Conservation (phyloP, 2,113 vertebrate species). For the Chloropsis hardwickii region DNA sequence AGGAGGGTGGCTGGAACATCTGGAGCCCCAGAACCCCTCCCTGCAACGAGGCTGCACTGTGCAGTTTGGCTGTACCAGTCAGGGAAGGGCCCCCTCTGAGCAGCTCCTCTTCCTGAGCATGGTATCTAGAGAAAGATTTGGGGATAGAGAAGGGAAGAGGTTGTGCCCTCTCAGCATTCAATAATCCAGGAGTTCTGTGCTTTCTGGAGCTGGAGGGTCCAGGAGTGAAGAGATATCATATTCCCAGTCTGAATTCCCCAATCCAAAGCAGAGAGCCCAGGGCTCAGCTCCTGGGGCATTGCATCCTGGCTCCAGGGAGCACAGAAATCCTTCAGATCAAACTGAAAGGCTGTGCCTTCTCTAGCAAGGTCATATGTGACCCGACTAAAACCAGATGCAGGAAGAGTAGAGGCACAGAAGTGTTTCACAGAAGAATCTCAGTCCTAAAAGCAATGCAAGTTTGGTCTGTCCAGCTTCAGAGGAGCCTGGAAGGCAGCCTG, state of each 20-base stretch:
- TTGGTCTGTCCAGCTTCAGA: not conserved
- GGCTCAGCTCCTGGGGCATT: not conserved
- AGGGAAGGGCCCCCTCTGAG: not conserved
- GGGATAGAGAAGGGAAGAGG: not conserved
- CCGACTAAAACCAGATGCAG: not conserved
- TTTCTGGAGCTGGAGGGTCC: not conserved
- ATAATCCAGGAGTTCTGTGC: accelerated
- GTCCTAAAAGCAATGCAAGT: not conserved
- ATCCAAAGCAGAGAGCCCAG: not conserved
- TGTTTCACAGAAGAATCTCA: not conserved
- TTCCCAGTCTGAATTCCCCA: not conserved
- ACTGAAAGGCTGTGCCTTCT: not conserved
- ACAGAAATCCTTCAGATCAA: not conserved
- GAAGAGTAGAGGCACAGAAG: not conserved
- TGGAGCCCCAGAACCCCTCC: not conserved
- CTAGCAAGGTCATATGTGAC: not conserved
- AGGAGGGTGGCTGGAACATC: not conserved
- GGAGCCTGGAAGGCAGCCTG: not conserved
- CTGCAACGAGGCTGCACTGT: not conserved
- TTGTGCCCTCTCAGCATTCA: not conserved
- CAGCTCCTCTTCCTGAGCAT: not conserved
- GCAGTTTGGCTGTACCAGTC: not conserved
- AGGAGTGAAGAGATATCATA: not conserved
- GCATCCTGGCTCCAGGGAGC: not conserved
- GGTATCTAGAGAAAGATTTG: not conserved